Conservation (phyloP, 1,140 invertebrate species). For the Rhagoletis zephyria region DNA sequence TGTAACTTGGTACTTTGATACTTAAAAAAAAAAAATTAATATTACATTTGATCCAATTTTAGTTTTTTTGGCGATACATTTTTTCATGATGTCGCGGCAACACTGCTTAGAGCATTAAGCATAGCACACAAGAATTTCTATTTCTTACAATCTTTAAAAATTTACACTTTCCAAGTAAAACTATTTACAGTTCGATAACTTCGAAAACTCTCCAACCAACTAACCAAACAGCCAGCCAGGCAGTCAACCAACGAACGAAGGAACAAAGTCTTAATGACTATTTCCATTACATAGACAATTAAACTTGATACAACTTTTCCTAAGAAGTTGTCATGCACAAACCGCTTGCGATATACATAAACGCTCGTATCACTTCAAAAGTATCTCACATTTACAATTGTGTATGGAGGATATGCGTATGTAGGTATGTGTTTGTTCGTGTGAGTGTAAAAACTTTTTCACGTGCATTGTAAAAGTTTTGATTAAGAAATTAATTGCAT, state of each 20-base stretch:
- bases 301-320: conserved; percentile 48
- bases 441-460: neutral
- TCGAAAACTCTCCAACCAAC: neutral
- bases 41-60: no score
- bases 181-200: conserved; percentile 16
- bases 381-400: neutral
- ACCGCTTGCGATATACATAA: neutral
- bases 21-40: no score
- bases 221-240: neutral
- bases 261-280: conserved; percentile 42
- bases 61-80: no score
- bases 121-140: neutral
- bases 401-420: no score
- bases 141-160: neutral
- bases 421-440: neutral
- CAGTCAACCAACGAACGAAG: neutral
- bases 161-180: conserved; percentile 16
- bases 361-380: neutral
- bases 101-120: no score
- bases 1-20: no score
- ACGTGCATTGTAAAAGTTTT: conserved; percentile 47
- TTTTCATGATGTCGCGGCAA: no score
- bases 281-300: conserved; percentile 52
- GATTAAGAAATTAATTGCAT: conserved; percentile 51
- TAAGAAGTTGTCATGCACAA: conserved; percentile 38